Evolutionary conservation across 2,113 vertebrate genomes (phyloP), one percentile per base, ranked within the genome.

Genomic region (Rhea americana): DNA sequence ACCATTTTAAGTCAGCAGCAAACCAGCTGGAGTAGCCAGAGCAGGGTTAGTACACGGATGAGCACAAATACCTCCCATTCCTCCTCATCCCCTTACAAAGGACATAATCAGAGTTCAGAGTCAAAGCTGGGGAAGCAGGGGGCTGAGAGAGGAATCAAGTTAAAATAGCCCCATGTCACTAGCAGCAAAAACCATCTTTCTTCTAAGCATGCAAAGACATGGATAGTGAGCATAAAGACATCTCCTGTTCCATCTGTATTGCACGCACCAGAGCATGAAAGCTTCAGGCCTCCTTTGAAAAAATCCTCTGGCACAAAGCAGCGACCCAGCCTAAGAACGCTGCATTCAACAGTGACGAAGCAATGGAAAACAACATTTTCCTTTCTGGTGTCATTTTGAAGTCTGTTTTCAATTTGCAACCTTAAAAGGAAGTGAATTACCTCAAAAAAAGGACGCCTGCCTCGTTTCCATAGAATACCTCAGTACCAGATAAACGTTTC

Each of bases 351-450:
- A 53, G n/a, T n/a, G 25, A 51, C 0, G 1, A 91, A 84, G 39
- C 50, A 45, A 65, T 6, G 81, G 76, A 86, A 91, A 86, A 39
- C 58, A 91, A 80, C 53, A 24, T 92, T 92, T 88, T 71, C 67
- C 62, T 70, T 93, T 91, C 79, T 91, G 43, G 62, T 77, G 81
- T 83, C 30, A 75, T 82, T 93, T 86, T 91, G 87, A 93, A 93
- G 48, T 56, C 59, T 85, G 72, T 68, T 91, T 90, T 82, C 74
- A 43, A 73, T 21, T 80, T 81, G 58, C 32, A 86, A 68, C 70
- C 19, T 76, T 82, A 93, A 94, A 89, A 90, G 48, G 63, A 93
- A 91, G n/a, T 6, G 35, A 90, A 89, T 76, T 87, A 82, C 39
- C 41, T 45, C 10, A 56, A 66, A 75, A 50, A 35, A 47, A 75